A percentile compares a stretch with the other conserved stretches of the same genome.
Conservation (phyloP, 2,113 vertebrate genomes). For the Chloebia gouldiae region DNA sequence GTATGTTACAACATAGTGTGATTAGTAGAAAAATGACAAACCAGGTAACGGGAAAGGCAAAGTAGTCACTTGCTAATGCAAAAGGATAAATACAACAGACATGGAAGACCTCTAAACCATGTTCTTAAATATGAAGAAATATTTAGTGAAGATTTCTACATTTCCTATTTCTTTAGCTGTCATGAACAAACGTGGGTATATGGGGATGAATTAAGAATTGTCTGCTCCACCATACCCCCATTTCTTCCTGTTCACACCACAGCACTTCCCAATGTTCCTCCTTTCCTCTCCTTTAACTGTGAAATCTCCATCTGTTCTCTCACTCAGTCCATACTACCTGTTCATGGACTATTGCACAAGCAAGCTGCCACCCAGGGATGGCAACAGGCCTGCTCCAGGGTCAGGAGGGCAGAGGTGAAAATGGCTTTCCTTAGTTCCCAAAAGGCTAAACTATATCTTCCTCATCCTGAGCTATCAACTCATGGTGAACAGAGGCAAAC, state of each 20-base stretch:
- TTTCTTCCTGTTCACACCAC: background rate
- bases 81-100: background rate
- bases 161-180: background rate
- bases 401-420: background rate
- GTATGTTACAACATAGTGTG: background rate
- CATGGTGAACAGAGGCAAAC: background rate
- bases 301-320: background rate
- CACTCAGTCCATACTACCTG: background rate
- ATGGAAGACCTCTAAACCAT: background rate
- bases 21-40: conserved; percentile 13
- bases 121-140: background rate
- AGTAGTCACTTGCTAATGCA: background rate
- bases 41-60: conserved; percentile 1
- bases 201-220: background rate
- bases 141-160: background rate
- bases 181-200: background rate
- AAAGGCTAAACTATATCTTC: background rate
- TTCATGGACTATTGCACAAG: background rate
- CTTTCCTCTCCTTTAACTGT: background rate
- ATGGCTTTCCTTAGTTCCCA: background rate
- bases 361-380: background rate
- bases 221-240: background rate
- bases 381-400: background rate
- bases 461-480: background rate
- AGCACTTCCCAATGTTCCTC: background rate